Conservation (phyloP, 2,888 invertebrate genomes). For the Octonoba sinensis region DNA sequence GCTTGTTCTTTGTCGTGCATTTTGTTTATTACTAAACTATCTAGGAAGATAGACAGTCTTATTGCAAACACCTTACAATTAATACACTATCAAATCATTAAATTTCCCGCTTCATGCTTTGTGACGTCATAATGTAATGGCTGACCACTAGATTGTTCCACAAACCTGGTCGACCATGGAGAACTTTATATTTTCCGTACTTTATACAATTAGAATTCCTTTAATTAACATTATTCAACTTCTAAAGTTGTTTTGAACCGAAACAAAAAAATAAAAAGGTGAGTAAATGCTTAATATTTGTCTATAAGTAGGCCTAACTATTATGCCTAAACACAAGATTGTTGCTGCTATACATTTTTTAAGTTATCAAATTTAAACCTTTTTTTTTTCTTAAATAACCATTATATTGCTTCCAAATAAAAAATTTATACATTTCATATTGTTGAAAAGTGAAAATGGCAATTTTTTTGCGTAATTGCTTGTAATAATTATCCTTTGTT, state of each 20-base stretch:
- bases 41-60: no score
- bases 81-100: constrained; percentile 2
- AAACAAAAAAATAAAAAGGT: constrained; percentile 25
- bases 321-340: constrained; percentile 25
- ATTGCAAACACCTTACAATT: no score
- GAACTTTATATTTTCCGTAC: constrained; percentile 14
- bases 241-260: constrained; percentile 26
- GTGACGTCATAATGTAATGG: constrained; percentile 57
- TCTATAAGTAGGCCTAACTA: constrained; percentile 50
- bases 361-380: no score
- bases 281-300: constrained; percentile 18
- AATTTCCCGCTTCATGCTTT: constrained; percentile 36
- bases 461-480: no score
- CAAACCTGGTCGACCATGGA: constrained; percentile 20
- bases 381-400: no score
- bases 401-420: no score
- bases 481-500: no score
- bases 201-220: neutral
- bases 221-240: constrained; percentile 1
- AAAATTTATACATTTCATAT: no score
- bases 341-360: neutral
- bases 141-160: constrained; percentile 41
- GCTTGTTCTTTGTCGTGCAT: no score
- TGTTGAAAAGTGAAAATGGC: no score
- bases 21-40: no score